Evolutionary conservation across 2,113 vertebrate genomes (phyloP).

Genomic region (Hepsetus odoe): DNA sequence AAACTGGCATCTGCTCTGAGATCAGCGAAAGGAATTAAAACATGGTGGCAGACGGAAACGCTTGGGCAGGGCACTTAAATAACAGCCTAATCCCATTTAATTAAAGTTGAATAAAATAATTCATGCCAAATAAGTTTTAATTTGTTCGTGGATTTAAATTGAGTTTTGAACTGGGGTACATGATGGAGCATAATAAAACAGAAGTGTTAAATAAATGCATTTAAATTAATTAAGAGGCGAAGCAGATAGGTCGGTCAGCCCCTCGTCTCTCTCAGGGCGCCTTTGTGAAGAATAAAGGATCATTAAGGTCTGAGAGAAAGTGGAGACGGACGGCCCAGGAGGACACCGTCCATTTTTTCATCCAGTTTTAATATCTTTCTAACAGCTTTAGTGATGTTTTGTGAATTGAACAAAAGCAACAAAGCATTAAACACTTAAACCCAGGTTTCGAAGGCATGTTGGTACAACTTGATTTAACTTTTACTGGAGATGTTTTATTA

Average conservation of each 20-base stretch:
- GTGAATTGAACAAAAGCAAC: no score
- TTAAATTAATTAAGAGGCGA: slow-evolving; percentile 41
- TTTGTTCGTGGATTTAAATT: slow-evolving; percentile 66
- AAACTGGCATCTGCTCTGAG: background rate
- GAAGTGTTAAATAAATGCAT: slow-evolving; percentile 43
- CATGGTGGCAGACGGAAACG: slow-evolving; percentile 11
- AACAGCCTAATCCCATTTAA: slow-evolving; percentile 64
- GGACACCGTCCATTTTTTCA: background rate
- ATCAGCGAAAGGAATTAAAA: background rate
- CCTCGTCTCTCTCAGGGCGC: background rate
- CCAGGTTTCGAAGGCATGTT: no score
- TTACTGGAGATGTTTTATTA: no score
- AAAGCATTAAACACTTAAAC: no score
- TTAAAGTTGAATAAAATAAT: slow-evolving; percentile 63
- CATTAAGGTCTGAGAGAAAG: background rate
- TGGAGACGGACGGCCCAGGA: background rate
- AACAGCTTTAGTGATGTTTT: background rate
- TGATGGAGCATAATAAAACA: slow-evolving; percentile 58
- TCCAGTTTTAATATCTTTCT: background rate
- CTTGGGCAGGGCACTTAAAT: slow-evolving; percentile 38
- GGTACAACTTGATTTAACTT: no score
- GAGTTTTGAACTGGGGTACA: slow-evolving; percentile 59
- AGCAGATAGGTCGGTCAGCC: slow-evolving; percentile 36
- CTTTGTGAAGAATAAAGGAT: background rate
- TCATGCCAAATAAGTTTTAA: slow-evolving; percentile 69